Evolutionary conservation across 2,797 vertebrate species (phyloP).

Genomic region (Arnoldichthys spilopterus): DNA sequence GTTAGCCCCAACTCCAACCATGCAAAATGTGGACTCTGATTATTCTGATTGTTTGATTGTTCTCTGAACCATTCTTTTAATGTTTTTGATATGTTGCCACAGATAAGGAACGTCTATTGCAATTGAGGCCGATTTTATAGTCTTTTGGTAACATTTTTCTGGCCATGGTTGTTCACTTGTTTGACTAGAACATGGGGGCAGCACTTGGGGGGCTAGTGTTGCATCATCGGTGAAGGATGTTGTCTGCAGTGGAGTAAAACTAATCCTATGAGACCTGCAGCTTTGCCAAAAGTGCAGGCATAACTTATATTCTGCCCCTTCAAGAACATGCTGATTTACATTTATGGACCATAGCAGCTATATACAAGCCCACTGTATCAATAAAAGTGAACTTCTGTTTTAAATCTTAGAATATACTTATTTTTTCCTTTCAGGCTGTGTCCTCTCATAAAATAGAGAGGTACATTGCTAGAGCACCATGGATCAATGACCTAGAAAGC

Average conservation of each 20-base stretch:
- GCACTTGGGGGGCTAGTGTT: not conserved
- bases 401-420: slow-evolving; percentile 55
- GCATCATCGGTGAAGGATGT: slow-evolving; percentile 37
- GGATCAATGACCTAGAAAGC: not conserved
- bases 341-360: slow-evolving; percentile 72
- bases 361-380: slow-evolving; percentile 70
- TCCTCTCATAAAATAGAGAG: slow-evolving; percentile 21
- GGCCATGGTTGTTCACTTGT: not conserved
- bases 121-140: not conserved
- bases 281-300: slow-evolving; percentile 50
- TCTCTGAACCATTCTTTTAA: not conserved
- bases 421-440: slow-evolving; percentile 48
- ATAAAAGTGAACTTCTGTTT: slow-evolving; percentile 66
- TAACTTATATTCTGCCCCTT: slow-evolving; percentile 61
- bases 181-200: not conserved
- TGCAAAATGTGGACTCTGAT: no score
- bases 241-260: slow-evolving; percentile 36
- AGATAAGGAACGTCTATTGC: not conserved
- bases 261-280: slow-evolving; percentile 60
- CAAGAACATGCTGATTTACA: slow-evolving; percentile 71
- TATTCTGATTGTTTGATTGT: no score
- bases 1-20: no score
- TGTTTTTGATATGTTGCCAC: not conserved
- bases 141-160: not conserved
- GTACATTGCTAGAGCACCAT: not conserved